A percentile compares a stretch with the other conserved stretches of the same genome.
Evolutionary conservation across 2,113 vertebrate genomes (phyloP).

Genomic region (Megaptera novaeangliae): DNA sequence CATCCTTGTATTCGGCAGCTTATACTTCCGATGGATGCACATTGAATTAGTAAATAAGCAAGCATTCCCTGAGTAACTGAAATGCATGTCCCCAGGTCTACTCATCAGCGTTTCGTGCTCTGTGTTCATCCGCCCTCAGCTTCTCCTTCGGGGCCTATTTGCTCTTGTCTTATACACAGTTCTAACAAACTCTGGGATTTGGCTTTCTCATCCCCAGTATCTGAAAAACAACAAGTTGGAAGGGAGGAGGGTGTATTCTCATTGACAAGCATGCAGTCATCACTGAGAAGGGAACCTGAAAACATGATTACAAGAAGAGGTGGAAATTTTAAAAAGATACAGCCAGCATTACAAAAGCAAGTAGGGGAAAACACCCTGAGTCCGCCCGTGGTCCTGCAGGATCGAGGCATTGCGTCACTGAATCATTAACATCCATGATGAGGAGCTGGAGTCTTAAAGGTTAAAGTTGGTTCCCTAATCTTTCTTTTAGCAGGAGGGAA

Average conservation of each 20-base stretch:
- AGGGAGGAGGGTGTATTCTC: background rate
- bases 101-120: accelerated
- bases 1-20: too few relatives aligned
- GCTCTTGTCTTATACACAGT: background rate
- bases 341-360: background rate
- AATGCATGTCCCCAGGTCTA: accelerated
- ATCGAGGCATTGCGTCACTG: background rate
- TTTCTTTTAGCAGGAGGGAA: background rate
- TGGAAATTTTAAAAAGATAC: background rate
- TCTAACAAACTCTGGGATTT: background rate
- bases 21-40: accelerated
- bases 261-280: accelerated
- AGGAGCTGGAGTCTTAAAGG: background rate
- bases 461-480: background rate
- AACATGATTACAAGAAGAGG: background rate
- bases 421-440: background rate
- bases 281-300: background rate
- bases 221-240: background rate
- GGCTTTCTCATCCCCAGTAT: too few relatives aligned
- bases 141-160: background rate
- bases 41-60: too few relatives aligned
- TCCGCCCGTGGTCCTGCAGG: accelerated
- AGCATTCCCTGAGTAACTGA: background rate
- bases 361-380: background rate
- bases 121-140: accelerated